Evolutionary conservation across 2,888 invertebrate species (phyloP).

Genomic region (Ormyrus pomaceus): DNA sequence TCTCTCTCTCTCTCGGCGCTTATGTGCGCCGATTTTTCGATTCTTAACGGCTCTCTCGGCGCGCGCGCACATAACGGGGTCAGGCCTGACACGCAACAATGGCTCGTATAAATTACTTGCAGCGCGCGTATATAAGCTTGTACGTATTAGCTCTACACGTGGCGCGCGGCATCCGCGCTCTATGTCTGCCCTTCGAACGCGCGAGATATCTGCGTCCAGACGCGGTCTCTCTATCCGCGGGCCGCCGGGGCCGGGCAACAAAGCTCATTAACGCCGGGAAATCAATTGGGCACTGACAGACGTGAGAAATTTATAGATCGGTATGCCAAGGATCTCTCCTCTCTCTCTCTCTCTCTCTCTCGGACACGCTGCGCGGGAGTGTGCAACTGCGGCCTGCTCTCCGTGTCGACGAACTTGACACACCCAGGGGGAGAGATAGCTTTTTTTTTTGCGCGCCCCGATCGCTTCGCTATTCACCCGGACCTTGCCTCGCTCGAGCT

Average conservation of each 20-base stretch:
- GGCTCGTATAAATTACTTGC: neutral
- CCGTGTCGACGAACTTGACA: slow-evolving; percentile 33
- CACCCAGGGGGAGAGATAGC: slow-evolving; percentile 15
- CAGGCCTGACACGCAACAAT: slow-evolving; percentile 10
- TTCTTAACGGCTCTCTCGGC: slow-evolving; percentile 19
- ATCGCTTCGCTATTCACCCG: neutral
- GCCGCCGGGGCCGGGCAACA: too few species aligned
- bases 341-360: neutral
- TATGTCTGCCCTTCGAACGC: neutral
- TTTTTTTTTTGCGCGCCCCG: neutral
- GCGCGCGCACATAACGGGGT: slow-evolving; percentile 21
- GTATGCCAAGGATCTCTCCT: slow-evolving; percentile 41
- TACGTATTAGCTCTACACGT: neutral
- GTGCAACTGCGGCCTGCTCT: neutral
- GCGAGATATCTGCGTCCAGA: too few species aligned
- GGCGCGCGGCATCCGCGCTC: neutral
- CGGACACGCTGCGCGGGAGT: neutral
- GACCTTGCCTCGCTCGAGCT: neutral
- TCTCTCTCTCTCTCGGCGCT: neutral
- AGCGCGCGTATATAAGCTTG: neutral
- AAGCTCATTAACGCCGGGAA: neutral
- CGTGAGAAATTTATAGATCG: slow-evolving; percentile 39
- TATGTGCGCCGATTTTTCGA: neutral
- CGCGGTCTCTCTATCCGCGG: too few species aligned
- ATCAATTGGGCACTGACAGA: slow-evolving; percentile 34